phyloP scores from a whole-genome alignment of 2,888 invertebrate species.

The Itoplectis maculator region DNA sequence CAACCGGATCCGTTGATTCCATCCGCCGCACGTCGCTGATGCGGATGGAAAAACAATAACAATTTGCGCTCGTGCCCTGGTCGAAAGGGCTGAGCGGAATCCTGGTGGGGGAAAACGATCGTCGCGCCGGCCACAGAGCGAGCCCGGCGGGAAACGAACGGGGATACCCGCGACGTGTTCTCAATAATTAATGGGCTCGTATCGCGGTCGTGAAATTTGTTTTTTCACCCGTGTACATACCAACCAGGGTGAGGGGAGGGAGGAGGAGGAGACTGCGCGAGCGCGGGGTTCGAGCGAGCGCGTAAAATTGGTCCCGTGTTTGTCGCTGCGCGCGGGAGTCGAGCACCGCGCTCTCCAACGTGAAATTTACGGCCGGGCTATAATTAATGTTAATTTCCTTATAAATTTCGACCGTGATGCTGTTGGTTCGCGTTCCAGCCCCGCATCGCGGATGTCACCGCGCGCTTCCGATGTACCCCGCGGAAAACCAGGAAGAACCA shows the following conservation, averaged over 20 bases:
- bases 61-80: conserved; percentile 33
- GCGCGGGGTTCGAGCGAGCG: conserved; percentile 51
- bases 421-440: conserved; percentile 40
- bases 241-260: background rate
- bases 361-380: conserved; percentile 66
- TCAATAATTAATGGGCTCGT: conserved; percentile 66
- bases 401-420: conserved; percentile 69
- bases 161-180: conserved; percentile 59
- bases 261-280: background rate
- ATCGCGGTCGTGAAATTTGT: conserved; percentile 63
- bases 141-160: conserved; percentile 26
- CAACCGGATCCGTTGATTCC: conserved; percentile 1
- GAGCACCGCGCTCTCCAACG: conserved; percentile 60
- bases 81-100: conserved; percentile 32
- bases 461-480: conserved; percentile 8
- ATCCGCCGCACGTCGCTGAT: conserved; percentile 21
- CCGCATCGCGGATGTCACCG: conserved; percentile 26
- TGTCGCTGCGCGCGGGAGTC: conserved; percentile 47
- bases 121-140: conserved; percentile 44
- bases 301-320: conserved; percentile 68
- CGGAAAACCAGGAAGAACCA: conserved; percentile 3
- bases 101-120: conserved; percentile 55
- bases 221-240: conserved; percentile 45
- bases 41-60: conserved; percentile 38
- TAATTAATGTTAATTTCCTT: conserved; percentile 75